A percentile compares a stretch with the other conserved stretches of the same genome.
Evolutionary conservation across 1,140 invertebrate genomes (phyloP).

Genomic region (Dolichoris vasculosae): DNA sequence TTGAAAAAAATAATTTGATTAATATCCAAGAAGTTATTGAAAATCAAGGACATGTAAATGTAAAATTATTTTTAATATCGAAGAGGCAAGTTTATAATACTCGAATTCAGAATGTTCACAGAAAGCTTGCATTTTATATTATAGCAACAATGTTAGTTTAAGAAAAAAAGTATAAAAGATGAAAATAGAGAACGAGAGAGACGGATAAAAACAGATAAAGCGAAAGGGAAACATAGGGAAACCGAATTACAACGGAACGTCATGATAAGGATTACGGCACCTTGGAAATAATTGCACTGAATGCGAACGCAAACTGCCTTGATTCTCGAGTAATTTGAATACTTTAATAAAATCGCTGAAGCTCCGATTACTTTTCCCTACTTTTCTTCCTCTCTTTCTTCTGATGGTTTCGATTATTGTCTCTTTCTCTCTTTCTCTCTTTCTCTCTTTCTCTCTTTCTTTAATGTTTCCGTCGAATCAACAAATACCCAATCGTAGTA

Average conservation of each 20-base stretch:
- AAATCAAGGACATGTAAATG: neutral
- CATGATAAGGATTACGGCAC: constrained; percentile 12
- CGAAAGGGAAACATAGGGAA: neutral
- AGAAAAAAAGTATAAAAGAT: neutral
- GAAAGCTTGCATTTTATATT: neutral
- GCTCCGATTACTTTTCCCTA: neutral
- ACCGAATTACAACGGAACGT: neutral
- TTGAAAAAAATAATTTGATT: constrained; percentile 3
- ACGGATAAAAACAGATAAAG: constrained; percentile 8
- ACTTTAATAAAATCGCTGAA: constrained; percentile 43
- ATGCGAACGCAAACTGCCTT: neutral
- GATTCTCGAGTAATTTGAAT: constrained; percentile 38
- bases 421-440: neutral
- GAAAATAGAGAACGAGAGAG: neutral
- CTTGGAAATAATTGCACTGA: constrained; percentile 37
- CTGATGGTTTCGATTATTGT: too few relatives aligned
- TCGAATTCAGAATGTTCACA: constrained; percentile 13
- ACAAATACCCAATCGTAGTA: neutral
- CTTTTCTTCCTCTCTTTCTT: neutral
- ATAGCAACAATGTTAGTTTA: neutral
- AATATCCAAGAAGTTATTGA: constrained; percentile 28
- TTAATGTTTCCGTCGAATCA: neutral
- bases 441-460: neutral
- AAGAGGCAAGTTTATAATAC: constrained; percentile 29
- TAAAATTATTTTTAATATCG: constrained; percentile 33